Evolutionary conservation across 2,888 invertebrate genomes (phyloP).

Genomic region (Junonia oenone): DNA sequence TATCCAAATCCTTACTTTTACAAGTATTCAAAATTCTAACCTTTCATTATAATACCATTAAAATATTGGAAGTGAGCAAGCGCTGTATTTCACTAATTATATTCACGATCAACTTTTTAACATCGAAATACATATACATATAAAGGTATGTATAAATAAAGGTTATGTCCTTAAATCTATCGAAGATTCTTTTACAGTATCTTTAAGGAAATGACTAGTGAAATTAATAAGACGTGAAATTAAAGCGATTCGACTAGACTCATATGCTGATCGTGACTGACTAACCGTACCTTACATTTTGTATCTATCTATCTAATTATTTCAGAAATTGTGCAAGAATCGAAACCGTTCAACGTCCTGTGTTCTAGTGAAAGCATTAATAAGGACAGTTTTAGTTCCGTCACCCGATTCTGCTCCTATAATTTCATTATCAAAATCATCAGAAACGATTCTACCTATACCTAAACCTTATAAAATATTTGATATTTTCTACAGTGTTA

Average conservation of each 20-base stretch:
- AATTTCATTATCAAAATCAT: conserved; percentile 43
- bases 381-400: conserved; percentile 11
- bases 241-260: conserved; percentile 18
- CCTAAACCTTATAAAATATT: conserved; percentile 56
- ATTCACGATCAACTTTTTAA: conserved; percentile 28
- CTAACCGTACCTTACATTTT: conserved; percentile 49
- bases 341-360: conserved; percentile 34
- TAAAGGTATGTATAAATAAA: neutral
- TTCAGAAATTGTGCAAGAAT: conserved; percentile 69
- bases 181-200: neutral
- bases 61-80: conserved; percentile 61
- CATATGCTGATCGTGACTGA: conserved; percentile 15
- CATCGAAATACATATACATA: conserved; percentile 1
- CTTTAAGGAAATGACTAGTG: neutral
- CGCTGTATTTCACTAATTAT: conserved; percentile 35
- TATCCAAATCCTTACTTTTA: conserved; percentile 25
- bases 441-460: conserved; percentile 49
- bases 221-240: neutral
- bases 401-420: conserved; percentile 19
- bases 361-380: neutral
- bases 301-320: conserved; percentile 67
- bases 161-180: neutral
- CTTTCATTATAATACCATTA: conserved; percentile 30
- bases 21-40: conserved; percentile 22
- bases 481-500: conserved; percentile 48